Evolutionary conservation across 2,888 invertebrate genomes (phyloP).

Genomic region (Parasteatoda lunata): DNA sequence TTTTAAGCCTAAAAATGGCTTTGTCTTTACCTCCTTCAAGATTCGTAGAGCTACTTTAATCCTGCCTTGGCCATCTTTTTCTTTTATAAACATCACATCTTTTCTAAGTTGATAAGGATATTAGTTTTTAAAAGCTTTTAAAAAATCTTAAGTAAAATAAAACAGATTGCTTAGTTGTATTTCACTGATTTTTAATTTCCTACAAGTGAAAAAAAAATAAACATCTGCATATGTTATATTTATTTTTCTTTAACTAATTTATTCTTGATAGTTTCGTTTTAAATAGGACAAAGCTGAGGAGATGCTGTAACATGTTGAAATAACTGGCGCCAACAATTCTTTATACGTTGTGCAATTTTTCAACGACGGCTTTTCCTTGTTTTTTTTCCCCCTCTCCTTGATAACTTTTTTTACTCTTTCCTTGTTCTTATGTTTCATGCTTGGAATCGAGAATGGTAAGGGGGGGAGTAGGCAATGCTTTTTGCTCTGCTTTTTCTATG

Average conservation of each 20-base stretch:
- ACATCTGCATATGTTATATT: background rate
- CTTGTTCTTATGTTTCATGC: conserved; percentile 56
- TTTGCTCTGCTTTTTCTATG: conserved; percentile 55
- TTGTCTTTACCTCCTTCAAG: no score
- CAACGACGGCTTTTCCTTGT: conserved; percentile 42
- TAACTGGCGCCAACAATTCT: conserved; percentile 38
- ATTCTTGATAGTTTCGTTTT: conserved; percentile 7
- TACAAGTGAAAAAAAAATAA: no score
- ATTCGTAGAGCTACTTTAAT: no score
- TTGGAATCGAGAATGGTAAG: conserved; percentile 19
- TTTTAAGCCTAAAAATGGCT: no score
- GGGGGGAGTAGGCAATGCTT: conserved; percentile 10
- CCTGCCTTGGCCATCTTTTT: no score
- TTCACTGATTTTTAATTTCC: no score
- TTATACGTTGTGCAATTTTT: conserved; percentile 44
- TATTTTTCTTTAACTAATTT: conserved; percentile 7
- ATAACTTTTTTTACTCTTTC: conserved; percentile 33
- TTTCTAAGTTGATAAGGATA: no score
- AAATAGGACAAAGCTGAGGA: conserved; percentile 6
- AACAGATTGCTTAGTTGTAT: no score
- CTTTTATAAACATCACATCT: no score
- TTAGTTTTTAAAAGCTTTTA: no score
- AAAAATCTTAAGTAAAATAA: no score
- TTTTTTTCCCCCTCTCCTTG: conserved; percentile 20
- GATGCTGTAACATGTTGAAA: conserved; percentile 1